Evolutionary conservation across 2,113 vertebrate genomes (phyloP).

Genomic region (Paraplagusia blochii): DNA sequence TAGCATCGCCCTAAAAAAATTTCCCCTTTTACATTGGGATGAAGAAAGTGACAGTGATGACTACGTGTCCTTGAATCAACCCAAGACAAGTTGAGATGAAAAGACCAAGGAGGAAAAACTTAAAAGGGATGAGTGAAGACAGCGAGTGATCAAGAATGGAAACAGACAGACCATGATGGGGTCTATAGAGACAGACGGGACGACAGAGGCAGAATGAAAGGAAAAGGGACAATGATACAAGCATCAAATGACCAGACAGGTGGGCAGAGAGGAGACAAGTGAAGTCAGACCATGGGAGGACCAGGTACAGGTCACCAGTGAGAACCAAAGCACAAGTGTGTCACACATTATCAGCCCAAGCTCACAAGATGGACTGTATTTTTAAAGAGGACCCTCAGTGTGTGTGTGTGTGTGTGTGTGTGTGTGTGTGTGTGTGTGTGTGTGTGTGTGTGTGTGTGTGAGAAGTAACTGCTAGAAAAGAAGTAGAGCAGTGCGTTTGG

Average conservation of each 20-base stretch:
- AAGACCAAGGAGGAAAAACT: slow-evolving; percentile 36
- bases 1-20: slow-evolving; percentile 17
- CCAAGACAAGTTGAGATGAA: slow-evolving; percentile 13
- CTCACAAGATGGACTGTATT: slow-evolving; percentile 64
- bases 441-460: not conserved
- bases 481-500: not conserved
- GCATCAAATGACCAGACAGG: slow-evolving; percentile 49
- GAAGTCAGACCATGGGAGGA: slow-evolving; percentile 47
- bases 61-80: slow-evolving; percentile 16
- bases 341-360: slow-evolving; percentile 66
- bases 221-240: slow-evolving; percentile 43
- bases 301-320: slow-evolving; percentile 44
- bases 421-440: not conserved
- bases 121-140: slow-evolving; percentile 30
- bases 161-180: slow-evolving; percentile 30
- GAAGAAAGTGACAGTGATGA: slow-evolving; percentile 4
- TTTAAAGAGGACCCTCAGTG: slow-evolving; percentile 64
- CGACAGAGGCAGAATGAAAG: slow-evolving; percentile 40
- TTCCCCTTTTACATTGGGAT: slow-evolving; percentile 13
- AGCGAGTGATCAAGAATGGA: slow-evolving; percentile 41
- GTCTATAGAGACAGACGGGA: slow-evolving; percentile 43
- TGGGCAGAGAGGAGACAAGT: slow-evolving; percentile 21
- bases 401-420: too few relatives aligned
- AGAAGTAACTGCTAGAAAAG: not conserved
- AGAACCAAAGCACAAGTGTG: slow-evolving; percentile 51